Conservation (phyloP, 2,113 vertebrate genomes). For the Corythornis madagascariensis region DNA sequence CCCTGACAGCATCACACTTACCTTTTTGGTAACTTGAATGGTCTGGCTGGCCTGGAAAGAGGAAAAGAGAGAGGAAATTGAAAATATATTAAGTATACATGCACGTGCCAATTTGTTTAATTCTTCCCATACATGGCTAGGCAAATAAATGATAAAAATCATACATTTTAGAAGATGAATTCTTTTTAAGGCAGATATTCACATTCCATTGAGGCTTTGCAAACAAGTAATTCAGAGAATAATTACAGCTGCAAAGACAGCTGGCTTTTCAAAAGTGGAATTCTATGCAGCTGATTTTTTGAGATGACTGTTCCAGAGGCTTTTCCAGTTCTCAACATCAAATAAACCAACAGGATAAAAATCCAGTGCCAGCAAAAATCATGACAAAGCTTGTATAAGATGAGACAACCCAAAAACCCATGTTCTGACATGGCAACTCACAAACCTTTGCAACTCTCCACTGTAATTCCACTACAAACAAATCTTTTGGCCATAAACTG, state of each 20-base stretch:
- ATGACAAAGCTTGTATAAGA: neutral
- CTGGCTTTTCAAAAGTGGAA: conserved; percentile 31
- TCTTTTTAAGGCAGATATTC: neutral
- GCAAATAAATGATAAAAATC: neutral
- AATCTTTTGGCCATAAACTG: neutral
- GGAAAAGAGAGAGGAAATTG: conserved; percentile 64
- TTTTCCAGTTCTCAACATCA: neutral
- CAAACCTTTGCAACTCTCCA: neutral
- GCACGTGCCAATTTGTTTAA: neutral
- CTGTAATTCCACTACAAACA: neutral
- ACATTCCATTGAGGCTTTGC: neutral
- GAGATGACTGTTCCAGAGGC: neutral
- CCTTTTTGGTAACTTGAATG: conserved; percentile 96
- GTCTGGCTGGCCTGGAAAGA: conserved; percentile 85
- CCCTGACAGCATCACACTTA: conserved; percentile 62
- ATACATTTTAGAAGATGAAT: neutral
- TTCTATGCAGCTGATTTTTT: conserved; percentile 27
- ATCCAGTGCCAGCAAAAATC: neutral
- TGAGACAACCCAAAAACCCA: neutral
- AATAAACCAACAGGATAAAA: neutral
- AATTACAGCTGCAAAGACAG: conserved; percentile 32
- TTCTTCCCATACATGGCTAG: neutral
- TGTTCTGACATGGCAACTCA: neutral
- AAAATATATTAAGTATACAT: neutral
- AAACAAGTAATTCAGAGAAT: conserved; percentile 29